phyloP scores from a whole-genome alignment of 2,888 invertebrate species.

The Aphrophora alni region DNA sequence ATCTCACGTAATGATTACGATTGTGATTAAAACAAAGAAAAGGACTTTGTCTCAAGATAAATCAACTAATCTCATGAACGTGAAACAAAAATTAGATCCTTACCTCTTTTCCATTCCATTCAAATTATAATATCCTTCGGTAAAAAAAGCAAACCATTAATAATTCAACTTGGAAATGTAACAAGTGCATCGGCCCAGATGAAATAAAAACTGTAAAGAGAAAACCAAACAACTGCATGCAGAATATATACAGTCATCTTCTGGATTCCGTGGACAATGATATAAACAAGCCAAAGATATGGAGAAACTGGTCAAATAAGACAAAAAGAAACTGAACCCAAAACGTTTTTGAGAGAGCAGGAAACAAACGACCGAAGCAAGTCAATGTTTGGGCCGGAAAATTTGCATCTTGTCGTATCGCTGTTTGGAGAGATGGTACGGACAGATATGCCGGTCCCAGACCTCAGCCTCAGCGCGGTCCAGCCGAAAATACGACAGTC shows the following conservation, averaged over 20 bases:
- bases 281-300: constrained; percentile 40
- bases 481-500: not conserved
- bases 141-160: not conserved
- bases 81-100: not conserved
- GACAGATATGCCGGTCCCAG: not conserved
- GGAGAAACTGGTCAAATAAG: constrained; percentile 40
- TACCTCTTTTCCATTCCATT: not conserved
- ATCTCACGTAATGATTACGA: no score
- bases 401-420: constrained; percentile 40
- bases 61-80: not conserved
- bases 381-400: constrained; percentile 33
- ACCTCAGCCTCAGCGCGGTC: not conserved
- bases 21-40: not conserved
- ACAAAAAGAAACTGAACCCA: constrained; percentile 32
- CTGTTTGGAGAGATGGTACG: constrained; percentile 19
- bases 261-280: constrained; percentile 25
- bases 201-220: not conserved
- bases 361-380: constrained; percentile 27
- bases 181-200: constrained; percentile 2
- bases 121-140: not conserved
- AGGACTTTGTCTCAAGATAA: not conserved
- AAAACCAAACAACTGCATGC: not conserved
- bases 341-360: constrained; percentile 26
- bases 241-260: constrained; percentile 25
- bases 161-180: not conserved